These are phyloP conservation scores for Prinia subflava DNA, from an alignment of 2,113 vertebrate genomes.

Conservation along the genomic window DNA sequence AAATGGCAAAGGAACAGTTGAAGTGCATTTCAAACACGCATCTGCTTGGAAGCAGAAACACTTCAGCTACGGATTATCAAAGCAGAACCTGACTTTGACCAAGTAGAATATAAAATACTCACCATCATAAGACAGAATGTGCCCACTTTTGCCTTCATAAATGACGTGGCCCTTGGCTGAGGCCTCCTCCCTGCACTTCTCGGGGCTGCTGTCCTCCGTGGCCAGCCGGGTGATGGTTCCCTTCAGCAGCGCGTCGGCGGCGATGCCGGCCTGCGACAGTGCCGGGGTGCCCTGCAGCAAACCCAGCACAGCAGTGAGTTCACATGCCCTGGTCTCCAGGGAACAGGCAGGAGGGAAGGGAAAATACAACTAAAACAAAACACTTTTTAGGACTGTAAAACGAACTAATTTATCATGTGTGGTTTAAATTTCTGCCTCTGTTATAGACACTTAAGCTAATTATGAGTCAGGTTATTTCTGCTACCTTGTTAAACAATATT, in stretches of 20 bases:
- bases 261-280: conserved; percentile 85
- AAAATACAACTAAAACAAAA: neutral
- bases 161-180: conserved; percentile 92
- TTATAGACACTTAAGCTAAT: neutral
- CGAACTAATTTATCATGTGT: neutral
- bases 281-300: conserved; percentile 87
- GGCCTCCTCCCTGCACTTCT: conserved; percentile 87
- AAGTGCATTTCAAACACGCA: neutral
- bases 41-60: neutral
- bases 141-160: conserved; percentile 95
- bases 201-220: conserved; percentile 87
- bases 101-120: conserved; percentile 47
- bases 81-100: neutral
- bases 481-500: neutral
- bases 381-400: neutral
- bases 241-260: conserved; percentile 87
- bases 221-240: conserved; percentile 88
- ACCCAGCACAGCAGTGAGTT: neutral
- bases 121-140: conserved; percentile 95
- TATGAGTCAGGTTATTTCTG: neutral
- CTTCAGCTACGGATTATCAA: neutral
- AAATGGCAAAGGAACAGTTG: neutral
- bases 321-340: neutral
- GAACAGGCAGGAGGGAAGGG: neutral
- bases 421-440: neutral